Base-by-base conservation (phyloP, 1,140 invertebrate species). In the Drosophila erecta region DNA sequence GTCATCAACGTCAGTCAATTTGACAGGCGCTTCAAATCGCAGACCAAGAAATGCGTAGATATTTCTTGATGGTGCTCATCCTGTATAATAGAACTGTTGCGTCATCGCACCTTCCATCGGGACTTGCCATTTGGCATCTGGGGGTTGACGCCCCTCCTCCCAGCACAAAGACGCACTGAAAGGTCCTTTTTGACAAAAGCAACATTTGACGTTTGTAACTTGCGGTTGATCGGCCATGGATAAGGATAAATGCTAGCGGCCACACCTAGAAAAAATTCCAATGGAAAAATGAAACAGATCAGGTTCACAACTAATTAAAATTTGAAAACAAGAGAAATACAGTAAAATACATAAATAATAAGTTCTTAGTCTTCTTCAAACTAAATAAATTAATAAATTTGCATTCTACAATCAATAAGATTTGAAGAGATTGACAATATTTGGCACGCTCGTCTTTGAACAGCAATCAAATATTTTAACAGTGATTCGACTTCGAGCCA, bases 201-300 rank as follows among this genome's bases (percentile, higher is more conserved):
- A 74, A 64, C 67, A 84, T 89, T 89, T 89, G 84, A 84, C 84
- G 89, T 89, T 89, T 89, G 84, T 89, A 90, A 80, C 84, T 89
- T 89, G 84, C 84, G 84, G 79, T 89, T 89, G 84, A 89, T 89
- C 84, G 75, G 84, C 53, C 83, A 89, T 72, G 66, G 72, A 65
- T 75, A 75, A 83, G 76, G 76, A 87, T 89, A 83, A 77, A 78
- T 69, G 83, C 41, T 57, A 46, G 27, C 49, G 38, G 27, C 17
- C 37, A 37, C 51, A 60, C 58, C 7, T 10, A 3, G 20, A 15
- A 40, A 58, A 24, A 24, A 4, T 24, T 24, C 0, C 0, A 4
- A 24, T 24, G 24, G 4, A 5, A 24, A 24, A 24, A 0, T 24
- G 0, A 4, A 24, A 24, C 24, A 24, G 24, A 4, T 5, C 4